A percentile compares a stretch with the other conserved stretches of the same genome.
phyloP scores from a whole-genome alignment of 2,113 vertebrate species.

The Caloenas nicobarica region DNA sequence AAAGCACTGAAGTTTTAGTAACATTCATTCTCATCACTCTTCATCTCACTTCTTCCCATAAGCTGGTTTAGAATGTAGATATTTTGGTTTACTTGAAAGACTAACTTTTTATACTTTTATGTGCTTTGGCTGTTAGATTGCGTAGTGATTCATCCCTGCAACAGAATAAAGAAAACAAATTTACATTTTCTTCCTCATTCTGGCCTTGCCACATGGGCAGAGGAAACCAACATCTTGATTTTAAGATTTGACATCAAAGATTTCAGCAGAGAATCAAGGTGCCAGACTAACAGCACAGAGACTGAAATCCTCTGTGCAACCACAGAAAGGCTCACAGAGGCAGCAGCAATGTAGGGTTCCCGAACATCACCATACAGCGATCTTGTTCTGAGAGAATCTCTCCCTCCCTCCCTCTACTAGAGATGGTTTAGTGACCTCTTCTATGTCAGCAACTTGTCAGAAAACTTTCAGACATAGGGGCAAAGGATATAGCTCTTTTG shows the following conservation, averaged over 20 bases:
- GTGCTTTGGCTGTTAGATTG: not conserved
- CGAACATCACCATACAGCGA: not conserved
- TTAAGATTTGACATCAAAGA: constrained; percentile 5
- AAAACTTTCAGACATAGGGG: not conserved
- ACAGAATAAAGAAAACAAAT: constrained; percentile 22
- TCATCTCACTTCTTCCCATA: not conserved
- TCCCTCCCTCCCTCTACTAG: not conserved
- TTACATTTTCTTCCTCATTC: constrained; percentile 43
- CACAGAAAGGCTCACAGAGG: not conserved
- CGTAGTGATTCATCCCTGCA: constrained; percentile 40
- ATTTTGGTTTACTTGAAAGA: not conserved
- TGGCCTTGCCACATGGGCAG: not conserved
- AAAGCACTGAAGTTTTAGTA: not conserved
- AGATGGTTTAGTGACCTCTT: not conserved
- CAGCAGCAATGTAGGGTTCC: not conserved
- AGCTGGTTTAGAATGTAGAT: not conserved
- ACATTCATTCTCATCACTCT: not conserved
- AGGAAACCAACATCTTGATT: constrained; percentile 13
- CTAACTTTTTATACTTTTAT: not conserved
- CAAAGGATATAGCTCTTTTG: not conserved
- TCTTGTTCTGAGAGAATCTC: not conserved
- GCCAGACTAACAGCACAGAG: not conserved
- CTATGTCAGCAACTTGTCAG: not conserved
- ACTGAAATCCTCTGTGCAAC: not conserved
- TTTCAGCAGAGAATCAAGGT: constrained; percentile 5